Base-by-base conservation (phyloP, 2,797 vertebrate genomes). In the Rhynchonycteris naso region DNA sequence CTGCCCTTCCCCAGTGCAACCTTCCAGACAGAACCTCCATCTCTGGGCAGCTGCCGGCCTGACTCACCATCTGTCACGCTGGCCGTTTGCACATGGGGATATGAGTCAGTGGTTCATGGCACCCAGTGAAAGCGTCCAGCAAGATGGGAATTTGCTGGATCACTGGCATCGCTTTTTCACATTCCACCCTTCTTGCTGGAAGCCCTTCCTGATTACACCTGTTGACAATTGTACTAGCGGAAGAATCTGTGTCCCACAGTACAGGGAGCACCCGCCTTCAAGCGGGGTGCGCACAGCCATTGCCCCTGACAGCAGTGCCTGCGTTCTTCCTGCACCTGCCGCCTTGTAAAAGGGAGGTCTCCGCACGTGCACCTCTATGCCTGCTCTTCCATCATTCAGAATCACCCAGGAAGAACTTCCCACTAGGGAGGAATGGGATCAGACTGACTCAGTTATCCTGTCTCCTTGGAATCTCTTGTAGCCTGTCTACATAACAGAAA, bases 61-160 rank as follows among this genome's bases (percentile, higher is more conserved):
- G 30, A 91, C 54, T 95, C 90, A 14, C 79, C 97, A 78, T 96
- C 97, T 98, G 96, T 88, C 96, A 82, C 4, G 28, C 71, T 76
- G 91, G 58, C 94, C 95, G 43, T 58, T 86, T 94, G 93, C 83
- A 76, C 54, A 66, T 19, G 50, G 75, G 28, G 21, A 33, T 78
- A 69, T 3, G 47, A 35, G 82, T 78, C 81, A 2, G 12, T 66
- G 75, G 59, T 65, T 96, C 95, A 30, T 33, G 86, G 88, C 83
- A 88, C 7, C 54, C 52, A 91, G 71, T 16, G 8, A 47, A 38
- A 26, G 22, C 65, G 22, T 68, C 94, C 91, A 30, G 76, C 26
- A 86, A 95, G 61, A 72, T 35, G 2, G 47, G 16, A 54, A 52
- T 96, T 79, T 89, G 68, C 65, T 9, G 30, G 30, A 75, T 79